Evolutionary conservation across 2,888 invertebrate genomes (phyloP).

Genomic region (Mimachlamys varia): DNA sequence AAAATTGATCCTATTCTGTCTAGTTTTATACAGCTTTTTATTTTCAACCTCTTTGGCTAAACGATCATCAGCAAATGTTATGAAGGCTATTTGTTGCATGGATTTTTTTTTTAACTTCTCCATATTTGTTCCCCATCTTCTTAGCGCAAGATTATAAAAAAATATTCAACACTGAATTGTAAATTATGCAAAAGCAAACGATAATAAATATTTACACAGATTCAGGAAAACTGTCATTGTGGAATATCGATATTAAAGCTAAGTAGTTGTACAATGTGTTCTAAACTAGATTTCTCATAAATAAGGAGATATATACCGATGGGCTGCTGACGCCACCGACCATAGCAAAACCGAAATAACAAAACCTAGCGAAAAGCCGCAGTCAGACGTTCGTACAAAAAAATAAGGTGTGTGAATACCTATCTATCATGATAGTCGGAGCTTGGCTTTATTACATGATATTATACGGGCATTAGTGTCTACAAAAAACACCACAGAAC

Average conservation of each 20-base stretch:
- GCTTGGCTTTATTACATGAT: constrained; percentile 18
- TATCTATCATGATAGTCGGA: constrained; percentile 25
- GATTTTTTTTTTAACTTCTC: too few species aligned
- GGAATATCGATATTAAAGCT: too few species aligned
- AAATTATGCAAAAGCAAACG: too few species aligned
- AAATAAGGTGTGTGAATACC: constrained; percentile 28
- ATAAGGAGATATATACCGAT: background rate
- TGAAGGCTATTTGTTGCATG: background rate
- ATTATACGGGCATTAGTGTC: constrained; percentile 23
- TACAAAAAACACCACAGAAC: constrained; percentile 20
- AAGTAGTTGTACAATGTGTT: too few species aligned
- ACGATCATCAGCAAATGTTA: background rate
- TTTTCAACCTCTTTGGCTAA: background rate
- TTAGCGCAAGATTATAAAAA: too few species aligned
- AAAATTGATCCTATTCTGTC: background rate
- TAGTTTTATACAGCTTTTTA: background rate
- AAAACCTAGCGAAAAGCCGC: background rate
- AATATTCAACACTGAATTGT: too few species aligned
- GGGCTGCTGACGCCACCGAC: background rate
- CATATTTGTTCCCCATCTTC: too few species aligned
- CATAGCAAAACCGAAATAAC: background rate
- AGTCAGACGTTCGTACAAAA: background rate
- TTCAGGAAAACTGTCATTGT: too few species aligned
- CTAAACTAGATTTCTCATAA: too few species aligned
- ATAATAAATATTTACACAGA: too few species aligned